Percentiles rank a stretch among this genome's conserved stretches.
phyloP scores from a whole-genome alignment of 1,140 invertebrate species.

The Stegodyphus mimosarum region DNA sequence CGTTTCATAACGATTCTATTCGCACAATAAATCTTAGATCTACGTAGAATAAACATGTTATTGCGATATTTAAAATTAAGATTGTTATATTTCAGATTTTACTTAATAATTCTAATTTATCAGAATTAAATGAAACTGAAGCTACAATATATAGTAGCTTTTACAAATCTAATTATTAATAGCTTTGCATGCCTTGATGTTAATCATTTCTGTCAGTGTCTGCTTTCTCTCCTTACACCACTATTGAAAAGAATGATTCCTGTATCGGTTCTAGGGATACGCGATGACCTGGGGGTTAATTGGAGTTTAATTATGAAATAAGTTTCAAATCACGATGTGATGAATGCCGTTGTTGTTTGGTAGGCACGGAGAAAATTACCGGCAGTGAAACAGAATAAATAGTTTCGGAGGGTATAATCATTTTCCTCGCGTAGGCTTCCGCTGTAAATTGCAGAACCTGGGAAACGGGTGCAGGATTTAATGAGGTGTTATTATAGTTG shows the following conservation, averaged over 20 bases:
- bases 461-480: neutral
- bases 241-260: neutral
- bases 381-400: conserved; percentile 37
- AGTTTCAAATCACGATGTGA: conserved; percentile 48
- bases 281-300: conserved; percentile 42
- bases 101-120: too few species aligned
- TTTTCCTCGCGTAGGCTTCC: neutral
- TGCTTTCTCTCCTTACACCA: conserved; percentile 7
- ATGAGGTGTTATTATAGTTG: conserved; percentile 22
- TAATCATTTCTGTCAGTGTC: too few species aligned
- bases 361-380: conserved; percentile 10
- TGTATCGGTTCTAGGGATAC: neutral
- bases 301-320: conserved; percentile 57
- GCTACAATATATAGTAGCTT: too few species aligned
- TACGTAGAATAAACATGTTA: neutral
- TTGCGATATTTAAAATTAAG: too few species aligned
- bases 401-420: conserved; percentile 33
- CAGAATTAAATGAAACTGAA: too few species aligned
- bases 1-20: too few species aligned
- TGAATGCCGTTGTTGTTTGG: conserved; percentile 32
- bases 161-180: too few species aligned
- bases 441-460: conserved; percentile 15
- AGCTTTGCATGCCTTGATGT: too few species aligned
- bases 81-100: too few species aligned
- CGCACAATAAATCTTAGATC: too few species aligned